Evolutionary conservation across 2,888 invertebrate species (phyloP).

Genomic region (Perizoma flavofasciatum): DNA sequence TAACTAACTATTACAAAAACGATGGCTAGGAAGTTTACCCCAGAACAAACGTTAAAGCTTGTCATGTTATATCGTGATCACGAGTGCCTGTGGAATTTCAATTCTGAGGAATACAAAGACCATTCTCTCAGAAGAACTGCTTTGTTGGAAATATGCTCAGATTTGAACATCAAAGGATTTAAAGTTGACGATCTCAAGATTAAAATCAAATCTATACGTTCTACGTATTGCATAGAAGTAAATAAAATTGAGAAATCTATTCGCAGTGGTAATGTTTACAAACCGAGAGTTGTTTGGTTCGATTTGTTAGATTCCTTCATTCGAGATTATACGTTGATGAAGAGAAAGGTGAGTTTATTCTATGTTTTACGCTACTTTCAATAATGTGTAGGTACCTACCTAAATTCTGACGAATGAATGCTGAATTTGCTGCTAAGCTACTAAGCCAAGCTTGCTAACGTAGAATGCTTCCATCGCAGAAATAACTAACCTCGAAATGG

Average conservation of each 20-base stretch:
- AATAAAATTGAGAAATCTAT: constrained; percentile 10
- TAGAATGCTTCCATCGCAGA: no score
- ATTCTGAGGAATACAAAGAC: not conserved
- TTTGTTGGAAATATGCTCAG: not conserved
- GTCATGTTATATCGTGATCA: constrained; percentile 10
- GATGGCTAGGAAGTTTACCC: constrained; percentile 6
- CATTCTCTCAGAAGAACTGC: not conserved
- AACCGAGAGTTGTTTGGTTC: constrained; percentile 13
- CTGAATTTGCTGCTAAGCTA: no score
- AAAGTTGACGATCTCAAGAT: constrained; percentile 4
- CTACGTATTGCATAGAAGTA: constrained; percentile 15
- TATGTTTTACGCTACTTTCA: not conserved
- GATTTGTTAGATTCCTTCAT: constrained; percentile 10
- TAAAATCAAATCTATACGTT: constrained; percentile 14
- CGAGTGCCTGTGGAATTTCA: constrained; percentile 6
- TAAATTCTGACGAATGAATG: no score
- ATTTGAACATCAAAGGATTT: constrained; percentile 6
- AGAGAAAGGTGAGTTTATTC: not conserved
- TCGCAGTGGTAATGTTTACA: constrained; percentile 5
- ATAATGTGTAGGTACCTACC: not conserved
- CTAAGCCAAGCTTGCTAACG: no score
- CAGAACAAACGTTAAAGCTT: constrained; percentile 12
- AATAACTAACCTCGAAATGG: no score
- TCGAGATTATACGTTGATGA: constrained; percentile 9
- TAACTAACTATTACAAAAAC: no score